Percentiles rank a stretch among this genome's conserved stretches.
These are phyloP conservation scores for Thalpophila matura DNA, from an alignment of 2,888 invertebrate species.

Conservation along the genomic window DNA sequence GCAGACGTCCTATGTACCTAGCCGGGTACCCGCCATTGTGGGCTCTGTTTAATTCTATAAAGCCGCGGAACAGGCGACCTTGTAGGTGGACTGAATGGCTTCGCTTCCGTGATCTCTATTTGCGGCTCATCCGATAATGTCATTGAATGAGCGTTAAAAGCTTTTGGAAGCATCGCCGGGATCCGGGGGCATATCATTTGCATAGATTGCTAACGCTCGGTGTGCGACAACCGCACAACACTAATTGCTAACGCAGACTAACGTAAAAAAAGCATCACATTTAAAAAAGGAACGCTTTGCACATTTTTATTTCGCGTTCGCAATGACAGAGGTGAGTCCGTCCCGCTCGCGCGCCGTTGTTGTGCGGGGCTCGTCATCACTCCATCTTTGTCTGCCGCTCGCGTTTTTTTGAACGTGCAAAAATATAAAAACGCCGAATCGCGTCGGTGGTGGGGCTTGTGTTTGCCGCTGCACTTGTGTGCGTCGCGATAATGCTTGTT, in stretches of 20 bases:
- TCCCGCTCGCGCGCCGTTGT: slow-evolving; percentile 88
- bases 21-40: slow-evolving; percentile 39
- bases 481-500: slow-evolving; percentile 87
- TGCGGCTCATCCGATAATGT: slow-evolving; percentile 67
- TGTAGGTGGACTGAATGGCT: slow-evolving; percentile 73
- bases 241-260: slow-evolving; percentile 91
- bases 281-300: slow-evolving; percentile 88
- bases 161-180: slow-evolving; percentile 72
- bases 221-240: slow-evolving; percentile 86
- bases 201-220: slow-evolving; percentile 84
- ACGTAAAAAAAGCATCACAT: slow-evolving; percentile 90
- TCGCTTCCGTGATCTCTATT: slow-evolving; percentile 79
- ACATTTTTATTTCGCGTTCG: slow-evolving; percentile 89
- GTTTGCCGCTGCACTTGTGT: slow-evolving; percentile 82
- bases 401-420: slow-evolving; percentile 89
- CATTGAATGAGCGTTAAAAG: slow-evolving; percentile 77
- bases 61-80: slow-evolving; percentile 75
- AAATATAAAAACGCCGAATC: slow-evolving; percentile 90
- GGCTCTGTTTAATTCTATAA: slow-evolving; percentile 68
- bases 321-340: slow-evolving; percentile 85
- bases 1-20: slow-evolving; percentile 63
- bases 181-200: slow-evolving; percentile 77
- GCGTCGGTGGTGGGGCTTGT: slow-evolving; percentile 80
- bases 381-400: slow-evolving; percentile 89
- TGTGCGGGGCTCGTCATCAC: slow-evolving; percentile 85